Evolutionary conservation across 2,797 vertebrate genomes (phyloP), one percentile per base, ranked within the genome.

Genomic region (Lophura swinhoii): DNA sequence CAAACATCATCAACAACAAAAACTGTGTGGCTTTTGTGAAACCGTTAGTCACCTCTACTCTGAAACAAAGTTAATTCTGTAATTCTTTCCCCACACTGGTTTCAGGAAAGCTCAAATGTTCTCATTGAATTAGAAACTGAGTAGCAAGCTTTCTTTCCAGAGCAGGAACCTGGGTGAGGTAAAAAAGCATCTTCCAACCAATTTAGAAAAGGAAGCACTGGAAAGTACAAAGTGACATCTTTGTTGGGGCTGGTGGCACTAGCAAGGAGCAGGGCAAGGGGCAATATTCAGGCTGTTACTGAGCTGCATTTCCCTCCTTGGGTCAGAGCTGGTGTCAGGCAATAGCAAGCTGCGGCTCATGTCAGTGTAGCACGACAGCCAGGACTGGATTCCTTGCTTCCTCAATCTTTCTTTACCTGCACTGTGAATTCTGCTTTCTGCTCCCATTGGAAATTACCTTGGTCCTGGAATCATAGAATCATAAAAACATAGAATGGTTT

Each of bases 31-130:
- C 55, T 21, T 13, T 33, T 58, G 20, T 58, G 55, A 21, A 73
- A 41, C 9, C 59, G 1, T 33, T 53, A 14, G 31, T 22, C 26
- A 48, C 18, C 14, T 44, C 22, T 41, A 8, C 1, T 3, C 11
- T 82, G 44, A 85, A 79, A 44, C 3, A 43, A n/a, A 20, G 21
- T 51, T 67, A 63, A 18, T 3, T 37, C 31, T 28, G 18, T 53
- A 63, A 18, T 3, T 33, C 31, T 31, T 21, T 53, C 26, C 5
- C 49, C 29, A 6, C 29, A 14, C 44, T 24, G 0, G 0, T 53
- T 84, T 4, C 20, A 71, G n/a, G 69, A 53, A 73, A 64, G 20
- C 4, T 29, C 33, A 23, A 77, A 29, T 33, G 9, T 3, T 80
- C 53, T 14, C 3, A 4, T 35, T 4, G 46, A 3, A 28, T 2